These are phyloP conservation scores for Ctenomys sociabilis DNA, from an alignment of 2,113 vertebrate genomes.

Conservation along the genomic window DNA sequence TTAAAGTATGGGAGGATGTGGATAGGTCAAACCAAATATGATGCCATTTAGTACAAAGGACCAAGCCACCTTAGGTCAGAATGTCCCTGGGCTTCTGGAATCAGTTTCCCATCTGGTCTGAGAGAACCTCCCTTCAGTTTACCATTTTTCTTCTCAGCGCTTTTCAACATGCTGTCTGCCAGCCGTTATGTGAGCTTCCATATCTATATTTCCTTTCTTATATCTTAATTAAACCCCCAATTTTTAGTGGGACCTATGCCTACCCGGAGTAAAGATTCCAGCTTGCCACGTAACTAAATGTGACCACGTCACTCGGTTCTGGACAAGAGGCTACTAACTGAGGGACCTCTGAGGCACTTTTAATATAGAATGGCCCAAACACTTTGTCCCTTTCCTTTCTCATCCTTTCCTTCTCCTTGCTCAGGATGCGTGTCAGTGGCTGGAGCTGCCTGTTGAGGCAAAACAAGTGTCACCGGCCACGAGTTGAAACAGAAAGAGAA, in stretches of 20 bases:
- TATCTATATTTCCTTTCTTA: background rate
- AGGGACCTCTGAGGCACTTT: background rate
- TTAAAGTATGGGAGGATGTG: background rate
- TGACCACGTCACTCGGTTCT: background rate
- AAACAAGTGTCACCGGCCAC: background rate
- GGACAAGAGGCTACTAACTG: background rate
- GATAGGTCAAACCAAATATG: background rate
- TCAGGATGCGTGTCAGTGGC: background rate
- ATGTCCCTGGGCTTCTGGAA: background rate
- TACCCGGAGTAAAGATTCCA: background rate
- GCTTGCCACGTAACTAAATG: background rate
- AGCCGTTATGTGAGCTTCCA: background rate
- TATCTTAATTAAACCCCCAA: background rate
- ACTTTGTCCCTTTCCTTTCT: background rate
- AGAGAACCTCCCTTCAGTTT: conserved; percentile 3
- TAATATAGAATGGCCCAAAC: background rate
- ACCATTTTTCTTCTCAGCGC: background rate
- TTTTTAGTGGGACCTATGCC: background rate
- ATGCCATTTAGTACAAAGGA: background rate
- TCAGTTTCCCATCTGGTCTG: background rate
- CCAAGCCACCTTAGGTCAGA: background rate
- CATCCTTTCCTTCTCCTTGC: background rate
- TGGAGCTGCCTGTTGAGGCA: background rate
- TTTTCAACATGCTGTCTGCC: background rate
- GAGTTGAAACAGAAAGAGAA: background rate